Base-by-base conservation (phyloP, 2,888 invertebrate genomes). In the Tiliacea aurago region DNA sequence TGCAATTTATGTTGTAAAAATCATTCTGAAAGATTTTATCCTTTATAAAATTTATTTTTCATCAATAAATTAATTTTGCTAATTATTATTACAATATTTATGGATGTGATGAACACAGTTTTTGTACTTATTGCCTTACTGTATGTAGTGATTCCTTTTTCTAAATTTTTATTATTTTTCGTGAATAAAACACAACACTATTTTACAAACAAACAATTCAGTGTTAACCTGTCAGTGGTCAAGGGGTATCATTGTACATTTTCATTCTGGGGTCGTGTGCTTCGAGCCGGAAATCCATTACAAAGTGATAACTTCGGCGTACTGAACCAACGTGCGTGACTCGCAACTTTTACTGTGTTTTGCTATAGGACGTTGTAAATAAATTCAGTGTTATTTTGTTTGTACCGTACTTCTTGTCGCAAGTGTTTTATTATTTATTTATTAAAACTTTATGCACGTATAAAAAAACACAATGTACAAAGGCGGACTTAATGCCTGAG, bases 281-380 rank as follows among this genome's bases (percentile, higher is more conserved):
- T 64, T 15, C 61, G 53, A 76, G 13, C 73, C 77, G 65, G 75
- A 86, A 86, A 81, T 76, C 80, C 70, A 82, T 86, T 82, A 86
- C 73, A 81, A 70, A 84, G 75, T 77, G 80, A 80, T 84, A 78
- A 84, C 72, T 76, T 64, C 62, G 20, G 51, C 73, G 65, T 74
- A 77, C 68, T 63, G 76, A 80, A 61, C 58, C 56, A 61, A 56
- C 72, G 73, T 75, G 74, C 81, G 80, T 84, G 86, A 73, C 77
- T 62, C 1, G 72, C 28, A 59, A 75, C 53, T 74, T 73, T 74
- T 58, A 58, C 55, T 59, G 7, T 58, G 47, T 73, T 75, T 76
- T 72, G 53, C 72, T 56, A 65, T 18, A 56, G 53, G 49, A 61
- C 33, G 28, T 62, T 58, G 13, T 51, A 55, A 49, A 62, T 66